Base-by-base conservation (phyloP, 2,888 invertebrate species). In the Drosophila robusta region DNA sequence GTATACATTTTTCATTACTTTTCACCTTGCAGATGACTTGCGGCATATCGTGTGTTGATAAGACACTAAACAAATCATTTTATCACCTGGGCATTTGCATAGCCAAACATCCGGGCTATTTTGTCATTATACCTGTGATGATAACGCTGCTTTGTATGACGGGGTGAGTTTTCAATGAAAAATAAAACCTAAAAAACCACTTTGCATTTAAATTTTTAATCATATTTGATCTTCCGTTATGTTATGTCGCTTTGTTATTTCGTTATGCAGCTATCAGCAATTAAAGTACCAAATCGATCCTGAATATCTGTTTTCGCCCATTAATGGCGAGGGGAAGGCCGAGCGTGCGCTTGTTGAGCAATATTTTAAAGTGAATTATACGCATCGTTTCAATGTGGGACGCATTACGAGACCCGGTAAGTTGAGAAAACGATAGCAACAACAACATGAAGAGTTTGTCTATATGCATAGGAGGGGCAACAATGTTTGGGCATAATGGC, bases 261-360 rank as follows among this genome's bases (percentile, higher is more conserved):
- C 44, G 4, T 36, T 61, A 65, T 52, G 22, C 70, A 92, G 92
- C 54, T 97, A 96, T 92, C 98, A 98, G 93, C 94, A 95, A 91
- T 94, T 98, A 65, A 93, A 95, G 91, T 97, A 97, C 93, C 97
- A 97, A 93, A 97, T 97, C 93, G 98, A 98, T 92, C 98, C 98
- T 0, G 98, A 98, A 91, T 98, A 98, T 92, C 94, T 98, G 16
- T 98, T 98, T 93, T 97, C 97, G 38, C 98, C 98, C 0, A 94
- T 97, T 75, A 95, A 96, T 86, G 98, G 98, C 0, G 96, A 96
- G 80, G 97, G 97, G 12, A 97, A 97, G 92, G 91, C 93, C 46
- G 98, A 98, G 90, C 94, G 98, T 78, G 94, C 95, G 26, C 94
- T 97, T 54, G 96, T 97, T 12, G 97, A 98, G 90, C 94, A 95